These are phyloP conservation scores for Drosophila murphyi DNA, from an alignment of 1,140 invertebrate species.

Conservation along the genomic window DNA sequence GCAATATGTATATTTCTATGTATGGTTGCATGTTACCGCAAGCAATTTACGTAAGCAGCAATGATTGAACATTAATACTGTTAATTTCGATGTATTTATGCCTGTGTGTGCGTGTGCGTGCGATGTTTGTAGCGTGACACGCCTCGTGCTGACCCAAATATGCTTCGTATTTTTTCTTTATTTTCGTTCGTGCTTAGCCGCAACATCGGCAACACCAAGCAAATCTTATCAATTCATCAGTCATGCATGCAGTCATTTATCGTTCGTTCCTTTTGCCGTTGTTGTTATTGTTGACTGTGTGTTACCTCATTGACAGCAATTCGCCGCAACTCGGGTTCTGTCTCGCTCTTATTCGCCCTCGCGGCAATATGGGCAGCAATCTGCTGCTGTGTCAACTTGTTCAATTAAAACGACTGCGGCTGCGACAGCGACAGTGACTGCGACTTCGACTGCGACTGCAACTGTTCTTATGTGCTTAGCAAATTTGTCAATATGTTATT, in stretches of 20 bases:
- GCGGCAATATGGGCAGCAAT: slow-evolving; percentile 37
- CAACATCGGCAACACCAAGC: slow-evolving; percentile 23
- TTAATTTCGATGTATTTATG: slow-evolving; percentile 11
- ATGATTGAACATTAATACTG: slow-evolving; percentile 40
- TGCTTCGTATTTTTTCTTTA: slow-evolving; percentile 4
- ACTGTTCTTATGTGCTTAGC: background rate
- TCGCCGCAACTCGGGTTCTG: slow-evolving; percentile 52
- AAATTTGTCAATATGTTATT: slow-evolving; percentile 9
- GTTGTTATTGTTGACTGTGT: slow-evolving; percentile 53
- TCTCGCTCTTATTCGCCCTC: slow-evolving; percentile 27
- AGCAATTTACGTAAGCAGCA: slow-evolving; percentile 41
- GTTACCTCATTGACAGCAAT: slow-evolving; percentile 56
- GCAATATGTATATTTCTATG: slow-evolving; percentile 8
- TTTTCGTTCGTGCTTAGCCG: slow-evolving; percentile 30
- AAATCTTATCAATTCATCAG: slow-evolving; percentile 80
- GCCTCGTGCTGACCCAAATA: slow-evolving; percentile 71
- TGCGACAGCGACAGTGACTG: background rate
- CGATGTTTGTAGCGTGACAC: slow-evolving; percentile 47
- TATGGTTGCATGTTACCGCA: slow-evolving; percentile 16
- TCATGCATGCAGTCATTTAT: slow-evolving; percentile 80
- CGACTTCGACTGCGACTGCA: slow-evolving; percentile 1
- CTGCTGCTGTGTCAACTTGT: slow-evolving; percentile 28
- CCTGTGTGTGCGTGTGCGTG: slow-evolving; percentile 34
- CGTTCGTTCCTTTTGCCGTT: slow-evolving; percentile 39
- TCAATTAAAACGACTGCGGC: slow-evolving; percentile 39